Percentiles rank a stretch among this genome's conserved stretches.
Conservation (phyloP, 1,140 invertebrate genomes). For the Lutraria rhynchaena region DNA sequence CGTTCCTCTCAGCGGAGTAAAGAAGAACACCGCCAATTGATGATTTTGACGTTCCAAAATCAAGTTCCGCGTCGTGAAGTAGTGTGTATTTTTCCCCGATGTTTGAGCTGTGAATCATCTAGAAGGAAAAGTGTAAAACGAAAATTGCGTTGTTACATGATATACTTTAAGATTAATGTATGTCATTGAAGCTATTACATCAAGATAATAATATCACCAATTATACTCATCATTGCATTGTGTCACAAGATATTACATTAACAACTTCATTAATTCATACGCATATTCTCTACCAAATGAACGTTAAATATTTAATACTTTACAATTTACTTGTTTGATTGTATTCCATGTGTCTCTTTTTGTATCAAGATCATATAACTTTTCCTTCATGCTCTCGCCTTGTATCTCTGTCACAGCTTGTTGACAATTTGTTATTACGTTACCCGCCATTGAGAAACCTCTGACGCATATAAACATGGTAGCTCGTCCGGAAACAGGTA, state of each 20-base stretch:
- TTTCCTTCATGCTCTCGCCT: neutral
- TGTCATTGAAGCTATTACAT: too few species aligned
- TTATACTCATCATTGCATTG: too few species aligned
- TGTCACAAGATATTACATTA: too few species aligned
- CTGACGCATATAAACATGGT: conserved; percentile 16
- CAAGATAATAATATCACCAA: too few species aligned
- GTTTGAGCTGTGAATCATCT: conserved; percentile 49
- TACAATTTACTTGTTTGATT: too few species aligned
- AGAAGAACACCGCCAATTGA: conserved; percentile 21
- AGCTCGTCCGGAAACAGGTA: conserved; percentile 10
- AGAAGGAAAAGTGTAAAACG: neutral
- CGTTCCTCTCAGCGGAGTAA: conserved; percentile 23
- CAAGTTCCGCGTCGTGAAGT: conserved; percentile 49
- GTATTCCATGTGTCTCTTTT: neutral
- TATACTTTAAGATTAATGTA: neutral
- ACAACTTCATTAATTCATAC: too few species aligned
- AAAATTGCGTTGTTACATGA: neutral
- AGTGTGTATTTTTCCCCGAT: conserved; percentile 38
- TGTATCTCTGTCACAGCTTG: neutral
- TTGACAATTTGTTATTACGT: neutral
- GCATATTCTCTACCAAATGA: too few species aligned
- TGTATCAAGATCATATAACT: conserved; percentile 41
- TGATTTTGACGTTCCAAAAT: conserved; percentile 41
- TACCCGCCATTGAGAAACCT: conserved; percentile 6
- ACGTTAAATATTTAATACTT: too few species aligned